Conservation (phyloP, 2,888 invertebrate genomes). For the Zygogramma bicolorata region DNA sequence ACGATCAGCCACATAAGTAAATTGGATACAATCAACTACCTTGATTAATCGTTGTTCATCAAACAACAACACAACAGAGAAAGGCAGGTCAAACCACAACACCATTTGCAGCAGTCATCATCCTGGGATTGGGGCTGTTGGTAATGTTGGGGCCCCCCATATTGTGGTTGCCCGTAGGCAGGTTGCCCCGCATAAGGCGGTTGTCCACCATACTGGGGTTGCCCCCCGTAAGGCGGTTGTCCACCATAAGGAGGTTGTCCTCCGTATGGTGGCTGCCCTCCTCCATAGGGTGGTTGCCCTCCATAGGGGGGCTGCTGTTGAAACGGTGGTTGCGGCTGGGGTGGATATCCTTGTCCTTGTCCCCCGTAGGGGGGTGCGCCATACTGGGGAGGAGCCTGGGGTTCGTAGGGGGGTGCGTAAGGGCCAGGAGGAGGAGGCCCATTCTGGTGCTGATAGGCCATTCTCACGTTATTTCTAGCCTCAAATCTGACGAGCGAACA, state of each 20-base stretch:
- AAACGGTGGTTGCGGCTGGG: conserved; percentile 22
- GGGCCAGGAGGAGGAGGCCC: conserved; percentile 35
- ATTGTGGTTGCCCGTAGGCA: conserved; percentile 19
- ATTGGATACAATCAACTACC: background rate
- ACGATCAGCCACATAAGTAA: background rate
- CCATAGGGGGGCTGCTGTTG: conserved; percentile 26
- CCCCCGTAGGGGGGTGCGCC: conserved; percentile 35
- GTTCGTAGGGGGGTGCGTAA: conserved; percentile 37
- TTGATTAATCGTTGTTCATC: conserved; percentile 32
- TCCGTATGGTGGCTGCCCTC: conserved; percentile 30
- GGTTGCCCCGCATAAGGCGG: conserved; percentile 25
- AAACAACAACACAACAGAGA: conserved; percentile 45
- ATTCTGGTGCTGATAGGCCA: conserved; percentile 38
- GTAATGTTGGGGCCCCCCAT: conserved; percentile 16
- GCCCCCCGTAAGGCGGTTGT: conserved; percentile 25
- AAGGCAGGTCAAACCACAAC: conserved; percentile 42
- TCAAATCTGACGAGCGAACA: background rate
- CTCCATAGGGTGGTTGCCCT: conserved; percentile 23
- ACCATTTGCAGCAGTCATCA: conserved; percentile 44
- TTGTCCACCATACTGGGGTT: conserved; percentile 23
- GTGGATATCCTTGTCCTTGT: conserved; percentile 24
- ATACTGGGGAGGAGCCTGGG: conserved; percentile 34
- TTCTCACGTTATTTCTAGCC: background rate
- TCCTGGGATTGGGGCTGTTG: conserved; percentile 30
- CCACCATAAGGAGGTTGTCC: conserved; percentile 32